A percentile compares a stretch with the other conserved stretches of the same genome.
Evolutionary conservation across 2,113 vertebrate species (phyloP).

Genomic region (Rana temporaria): DNA sequence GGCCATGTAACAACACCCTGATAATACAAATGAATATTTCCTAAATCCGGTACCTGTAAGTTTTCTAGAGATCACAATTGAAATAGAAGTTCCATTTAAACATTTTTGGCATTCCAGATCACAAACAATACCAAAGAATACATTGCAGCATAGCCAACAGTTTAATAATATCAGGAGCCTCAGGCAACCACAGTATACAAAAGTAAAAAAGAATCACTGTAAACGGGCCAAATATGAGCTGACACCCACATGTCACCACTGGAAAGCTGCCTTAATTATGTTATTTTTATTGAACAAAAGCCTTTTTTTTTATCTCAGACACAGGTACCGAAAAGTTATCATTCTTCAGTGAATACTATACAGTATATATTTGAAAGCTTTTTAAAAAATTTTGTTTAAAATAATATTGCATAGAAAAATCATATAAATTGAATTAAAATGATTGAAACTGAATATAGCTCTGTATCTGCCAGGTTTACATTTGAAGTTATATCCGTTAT

Average conservation of each 20-base stretch:
- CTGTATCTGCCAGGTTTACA: too few relatives aligned
- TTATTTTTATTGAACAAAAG: background rate
- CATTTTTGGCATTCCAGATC: background rate
- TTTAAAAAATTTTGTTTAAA: too few relatives aligned
- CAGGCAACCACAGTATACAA: slow-evolving; percentile 40
- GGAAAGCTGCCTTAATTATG: background rate
- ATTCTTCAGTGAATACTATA: too few relatives aligned
- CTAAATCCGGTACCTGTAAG: background rate
- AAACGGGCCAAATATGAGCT: background rate
- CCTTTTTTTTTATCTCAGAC: background rate
- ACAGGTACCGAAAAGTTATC: background rate
- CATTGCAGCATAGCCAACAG: background rate
- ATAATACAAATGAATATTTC: background rate
- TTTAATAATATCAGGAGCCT: slow-evolving; percentile 30
- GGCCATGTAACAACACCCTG: too few relatives aligned
- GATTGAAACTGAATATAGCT: too few relatives aligned
- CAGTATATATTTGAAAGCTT: too few relatives aligned
- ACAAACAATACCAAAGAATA: slow-evolving; percentile 10
- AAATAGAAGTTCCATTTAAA: background rate
- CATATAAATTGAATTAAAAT: too few relatives aligned
- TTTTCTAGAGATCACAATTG: background rate
- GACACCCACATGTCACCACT: background rate
- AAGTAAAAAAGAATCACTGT: slow-evolving; percentile 51
- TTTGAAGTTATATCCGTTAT: too few relatives aligned
- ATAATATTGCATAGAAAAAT: too few relatives aligned